Evolutionary conservation across 2,797 vertebrate genomes (phyloP).

Genomic region (Onychomys arenicola): DNA sequence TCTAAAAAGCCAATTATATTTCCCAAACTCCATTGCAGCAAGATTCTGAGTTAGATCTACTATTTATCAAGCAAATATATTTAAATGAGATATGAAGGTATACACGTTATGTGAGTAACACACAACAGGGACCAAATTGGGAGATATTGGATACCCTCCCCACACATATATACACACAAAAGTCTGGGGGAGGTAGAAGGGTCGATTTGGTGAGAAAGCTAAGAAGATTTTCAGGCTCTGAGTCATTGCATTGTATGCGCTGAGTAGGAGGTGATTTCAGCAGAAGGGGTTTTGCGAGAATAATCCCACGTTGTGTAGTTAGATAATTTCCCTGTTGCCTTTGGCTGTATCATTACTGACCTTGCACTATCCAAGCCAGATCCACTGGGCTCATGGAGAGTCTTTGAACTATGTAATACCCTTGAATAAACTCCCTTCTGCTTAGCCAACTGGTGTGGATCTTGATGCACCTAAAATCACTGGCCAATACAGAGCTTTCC

Average conservation of each 20-base stretch:
- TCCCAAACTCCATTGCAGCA: background rate
- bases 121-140: background rate
- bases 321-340: slow-evolving; percentile 44
- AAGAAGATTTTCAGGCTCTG: background rate
- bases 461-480: background rate
- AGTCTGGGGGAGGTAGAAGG: background rate
- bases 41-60: background rate
- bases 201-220: background rate
- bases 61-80: background rate
- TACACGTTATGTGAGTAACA: background rate
- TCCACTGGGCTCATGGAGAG: background rate
- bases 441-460: slow-evolving; percentile 19
- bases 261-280: background rate
- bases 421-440: slow-evolving; percentile 37
- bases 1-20: background rate
- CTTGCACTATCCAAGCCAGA: background rate
- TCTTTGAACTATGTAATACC: slow-evolving; percentile 40
- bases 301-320: background rate
- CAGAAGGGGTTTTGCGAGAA: background rate
- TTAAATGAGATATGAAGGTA: background rate
- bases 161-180: no score
- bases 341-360: slow-evolving; percentile 17
- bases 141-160: background rate
- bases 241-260: background rate
- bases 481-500: background rate